These are phyloP conservation scores for Fistularia commersonii DNA, from an alignment of 2,797 vertebrate genomes.

Conservation along the genomic window DNA sequence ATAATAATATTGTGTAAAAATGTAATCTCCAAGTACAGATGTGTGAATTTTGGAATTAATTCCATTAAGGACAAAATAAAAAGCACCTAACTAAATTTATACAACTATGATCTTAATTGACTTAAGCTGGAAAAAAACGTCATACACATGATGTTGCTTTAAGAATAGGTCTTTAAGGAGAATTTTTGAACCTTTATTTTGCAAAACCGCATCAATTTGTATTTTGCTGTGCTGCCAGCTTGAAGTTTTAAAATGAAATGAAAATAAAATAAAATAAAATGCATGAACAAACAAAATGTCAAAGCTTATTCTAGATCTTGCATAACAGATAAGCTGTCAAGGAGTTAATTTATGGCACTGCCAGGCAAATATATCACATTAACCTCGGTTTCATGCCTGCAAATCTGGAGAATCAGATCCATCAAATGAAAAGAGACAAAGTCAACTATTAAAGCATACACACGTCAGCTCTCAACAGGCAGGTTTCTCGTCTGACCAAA, in stretches of 20 bases:
- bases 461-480: too few relatives aligned
- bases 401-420: conserved; percentile 24
- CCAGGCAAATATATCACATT: conserved; percentile 17
- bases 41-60: too few relatives aligned
- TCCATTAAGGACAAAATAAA: too few relatives aligned
- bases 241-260: too few relatives aligned
- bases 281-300: too few relatives aligned
- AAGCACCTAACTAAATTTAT: background rate
- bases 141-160: too few relatives aligned
- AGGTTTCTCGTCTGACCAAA: conserved; percentile 2
- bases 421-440: conserved; percentile 19
- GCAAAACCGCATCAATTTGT: background rate
- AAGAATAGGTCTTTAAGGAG: too few relatives aligned
- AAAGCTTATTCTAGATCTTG: too few relatives aligned
- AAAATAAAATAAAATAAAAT: background rate
- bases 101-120: conserved; percentile 13
- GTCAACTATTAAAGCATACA: conserved; percentile 5
- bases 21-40: too few relatives aligned
- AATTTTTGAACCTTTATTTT: conserved; percentile 12
- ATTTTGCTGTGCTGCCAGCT: background rate
- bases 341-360: conserved; percentile 35
- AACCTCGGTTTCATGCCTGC: conserved; percentile 9
- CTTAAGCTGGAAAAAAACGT: conserved; percentile 3
- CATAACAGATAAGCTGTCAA: background rate
- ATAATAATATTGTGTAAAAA: too few relatives aligned